Evolutionary conservation across 2,113 vertebrate species (phyloP).

Genomic region (Phyllopteryx taeniolatus): DNA sequence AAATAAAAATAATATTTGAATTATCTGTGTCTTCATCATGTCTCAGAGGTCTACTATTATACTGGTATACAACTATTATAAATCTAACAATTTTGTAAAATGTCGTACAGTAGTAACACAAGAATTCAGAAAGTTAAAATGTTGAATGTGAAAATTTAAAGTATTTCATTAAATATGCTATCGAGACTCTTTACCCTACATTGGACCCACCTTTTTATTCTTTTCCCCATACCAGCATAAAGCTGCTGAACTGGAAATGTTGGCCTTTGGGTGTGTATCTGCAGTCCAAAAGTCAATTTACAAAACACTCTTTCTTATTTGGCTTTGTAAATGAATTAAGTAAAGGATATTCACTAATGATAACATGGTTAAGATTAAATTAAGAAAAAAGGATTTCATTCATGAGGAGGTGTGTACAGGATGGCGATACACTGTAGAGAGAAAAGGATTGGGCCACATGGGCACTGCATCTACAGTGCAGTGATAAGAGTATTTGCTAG

Average conservation of each 20-base stretch:
- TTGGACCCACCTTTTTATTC: background rate
- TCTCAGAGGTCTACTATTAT: background rate
- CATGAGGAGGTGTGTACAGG: too few species aligned
- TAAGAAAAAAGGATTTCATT: too few species aligned
- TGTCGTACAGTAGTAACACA: too few species aligned
- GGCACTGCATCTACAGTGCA: too few species aligned
- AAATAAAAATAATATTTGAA: slow-evolving; percentile 55
- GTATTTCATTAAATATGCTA: background rate
- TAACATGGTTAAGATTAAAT: too few species aligned
- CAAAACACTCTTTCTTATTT: background rate
- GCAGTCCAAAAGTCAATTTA: background rate
- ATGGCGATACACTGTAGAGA: too few species aligned
- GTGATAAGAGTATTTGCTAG: too few species aligned
- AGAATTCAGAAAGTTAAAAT: background rate
- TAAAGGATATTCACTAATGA: background rate
- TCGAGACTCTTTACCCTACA: background rate
- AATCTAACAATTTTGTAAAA: background rate
- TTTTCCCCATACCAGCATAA: background rate
- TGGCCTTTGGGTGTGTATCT: background rate
- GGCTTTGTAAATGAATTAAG: background rate
- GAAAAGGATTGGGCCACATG: too few species aligned
- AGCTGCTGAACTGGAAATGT: background rate
- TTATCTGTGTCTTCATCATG: background rate
- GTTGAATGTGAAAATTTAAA: background rate
- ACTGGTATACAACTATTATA: background rate